Evolutionary conservation across 2,888 invertebrate genomes (phyloP), one percentile per base, ranked within the genome.

Genomic region (Leucophenga montana): DNA sequence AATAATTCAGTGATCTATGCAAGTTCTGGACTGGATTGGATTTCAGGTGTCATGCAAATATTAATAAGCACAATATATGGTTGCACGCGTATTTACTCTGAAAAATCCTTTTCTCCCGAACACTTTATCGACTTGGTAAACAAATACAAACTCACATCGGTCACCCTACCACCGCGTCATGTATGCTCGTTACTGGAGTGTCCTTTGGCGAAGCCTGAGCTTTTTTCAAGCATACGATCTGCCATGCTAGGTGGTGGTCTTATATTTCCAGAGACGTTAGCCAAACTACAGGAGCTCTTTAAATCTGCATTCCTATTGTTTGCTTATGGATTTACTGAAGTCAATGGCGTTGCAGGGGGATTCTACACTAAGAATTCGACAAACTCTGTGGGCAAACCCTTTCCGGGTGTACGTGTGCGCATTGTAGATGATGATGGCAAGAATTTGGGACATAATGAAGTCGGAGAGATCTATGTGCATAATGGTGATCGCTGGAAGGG

Each of bases 401-500:
- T 66, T 14, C 62, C 73, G 0, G 78, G 80, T 31, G 54, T 82
- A 1, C 73, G 75, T 0, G 62, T 83, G 39, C 82, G 79, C 16
- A 80, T 88, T 27, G 68, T 86, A 0, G 72, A 79, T 61, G 79
- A 80, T 0, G 61, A 78, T 3, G 83, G 81, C 0, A 33, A 76
- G 0, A 61, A 73, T n/a, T 69, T 86, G 68, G 84, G 82, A 1
- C 74, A 79, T 2, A 77, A 79, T 20, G 73, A 83, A 31, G 3
- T 68, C 1, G 88, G 88, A 0, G 87, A 88, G 68, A 77, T 88
- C 39, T 78, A 73, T 8, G 69, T 79, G 1, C 73, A 80, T 59
- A 74, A 70, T 11, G 72, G 70, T 2, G 74, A 74, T 4, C 57
- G 70, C 50, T 79, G 87, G 77, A 33, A 66, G 70, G 81, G 87